Base-by-base conservation (phyloP, 2,797 vertebrate genomes). In the Myotis planiceps region DNA sequence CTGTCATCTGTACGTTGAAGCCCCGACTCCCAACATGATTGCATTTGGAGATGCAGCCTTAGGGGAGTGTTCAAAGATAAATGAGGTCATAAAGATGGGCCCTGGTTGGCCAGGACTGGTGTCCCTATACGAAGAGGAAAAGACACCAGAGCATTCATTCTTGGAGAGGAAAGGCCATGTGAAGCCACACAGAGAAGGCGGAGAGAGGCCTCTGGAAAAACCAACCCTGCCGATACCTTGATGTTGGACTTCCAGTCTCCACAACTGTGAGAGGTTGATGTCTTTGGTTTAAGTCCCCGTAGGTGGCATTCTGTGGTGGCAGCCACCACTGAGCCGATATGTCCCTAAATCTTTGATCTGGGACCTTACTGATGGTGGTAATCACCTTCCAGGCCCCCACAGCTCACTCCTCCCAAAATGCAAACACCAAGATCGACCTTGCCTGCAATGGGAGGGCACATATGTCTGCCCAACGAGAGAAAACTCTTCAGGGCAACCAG, bases 1-100 rank as follows among this genome's bases (percentile, higher is more conserved):
- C 34, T 66, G 21, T 8, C 2, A 18, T 12, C 18, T 21, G 3
- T 5, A 5, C 1, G 0, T 2, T 9, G 32, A 5, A 29, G 25
- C 18, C n/a, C 32, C 5, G 6, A 29, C 3, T 9, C 37, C 82
- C 42, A 23, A 3, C 15, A 8, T 2, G 29, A 18, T 58, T 49
- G 80, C 12, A 1, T 49, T 27, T 58, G 49, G 49, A 34, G n/a
- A 32, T 1, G 16, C 34, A 12, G 42, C 27, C 58, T 29, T 49
- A 12, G 15, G 58, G 55, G 74, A 78, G n/a, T 12, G n/a, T 15
- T 5, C 58, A 7, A 74, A 15, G 18, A 4, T 45, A 42, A 58
- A 18, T 8, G 60, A 13, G 13, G 18, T n/a, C n/a, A 1, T 19
- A n/a, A 9, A 25, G 34, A n/a, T 29, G 42, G 39, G 5, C 32